Evolutionary conservation across 1,140 invertebrate species (phyloP), one percentile per base, ranked within the genome.

Genomic region (Drosophila pseudoananassae): DNA sequence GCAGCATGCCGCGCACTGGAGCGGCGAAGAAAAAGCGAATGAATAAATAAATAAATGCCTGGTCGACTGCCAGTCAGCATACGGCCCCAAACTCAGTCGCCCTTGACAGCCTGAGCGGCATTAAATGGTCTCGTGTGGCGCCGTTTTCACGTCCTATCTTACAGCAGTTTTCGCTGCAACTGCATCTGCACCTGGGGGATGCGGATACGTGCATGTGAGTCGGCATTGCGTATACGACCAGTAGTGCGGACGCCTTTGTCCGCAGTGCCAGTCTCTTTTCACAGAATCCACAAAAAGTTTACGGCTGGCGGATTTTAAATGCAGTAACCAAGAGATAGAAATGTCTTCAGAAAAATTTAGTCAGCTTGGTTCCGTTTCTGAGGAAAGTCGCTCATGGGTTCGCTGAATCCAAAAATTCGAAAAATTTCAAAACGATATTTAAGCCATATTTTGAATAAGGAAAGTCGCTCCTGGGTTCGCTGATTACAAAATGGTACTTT

Each of bases 1-100:
- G 78, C 82, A 88, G 75, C 69, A 78, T 87, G 76, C 78, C 72
- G 81, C 56, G 69, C 63, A 46, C 45, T 49, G 50, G 64, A 57
- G 76, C 73, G 73, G 38, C 81, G 58, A 53, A 57, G 45, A 59
- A 68, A 54, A 59, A 61, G 40, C 46, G 54, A 74, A 78, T 59
- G 46, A 70, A 61, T 63, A 50, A 73, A 60, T 76, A 76, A 76
- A 65, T 76, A 76, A 76, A 68, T 65, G 73, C 72, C 43, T 75
- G 33, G 70, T 54, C 33, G 47, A 33, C 31, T 49, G 47, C 27
- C 52, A 56, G 53, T 49, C 51, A 55, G 29, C 52, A 46, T 56
- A 31, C 20, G 31, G 33, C 49, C 38, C 36, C 4, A 61, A 61
- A 43, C 50, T 38, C 40, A 46, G 63, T 17, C 65, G 65, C 63